A percentile compares a stretch with the other conserved stretches of the same genome.
Conservation (phyloP, 1,140 invertebrate species). For the Pachypeltis micranthus region DNA sequence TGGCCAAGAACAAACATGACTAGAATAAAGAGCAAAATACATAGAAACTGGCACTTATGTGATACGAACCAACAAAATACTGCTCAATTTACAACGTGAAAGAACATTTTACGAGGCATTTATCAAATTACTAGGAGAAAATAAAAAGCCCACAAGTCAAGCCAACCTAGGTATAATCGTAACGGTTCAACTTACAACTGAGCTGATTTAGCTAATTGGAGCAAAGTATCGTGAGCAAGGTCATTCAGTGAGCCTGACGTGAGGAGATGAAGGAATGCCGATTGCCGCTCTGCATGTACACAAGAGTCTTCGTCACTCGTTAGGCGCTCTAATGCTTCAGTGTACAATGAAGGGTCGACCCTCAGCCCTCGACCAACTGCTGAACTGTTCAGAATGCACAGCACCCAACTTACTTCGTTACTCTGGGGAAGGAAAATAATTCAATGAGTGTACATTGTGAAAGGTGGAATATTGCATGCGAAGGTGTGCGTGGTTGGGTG, state of each 20-base stretch:
- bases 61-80: no score
- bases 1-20: no score
- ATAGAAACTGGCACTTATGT: no score
- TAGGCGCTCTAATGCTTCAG: constrained; percentile 41
- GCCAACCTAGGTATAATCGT: no score
- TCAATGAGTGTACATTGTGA: no score
- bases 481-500: no score
- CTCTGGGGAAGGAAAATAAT: no score
- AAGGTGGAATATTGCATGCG: no score
- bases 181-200: constrained; percentile 29
- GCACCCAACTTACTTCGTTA: constrained; percentile 45
- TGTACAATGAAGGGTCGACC: constrained; percentile 29
- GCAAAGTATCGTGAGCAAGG: constrained; percentile 20
- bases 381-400: constrained; percentile 39
- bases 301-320: constrained; percentile 38
- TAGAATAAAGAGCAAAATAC: no score
- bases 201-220: constrained; percentile 23
- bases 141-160: no score
- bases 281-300: constrained; percentile 60
- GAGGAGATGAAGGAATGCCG: constrained; percentile 65
- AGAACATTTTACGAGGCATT: background rate
- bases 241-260: constrained; percentile 41
- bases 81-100: constrained; percentile 5
- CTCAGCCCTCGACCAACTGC: constrained; percentile 35
- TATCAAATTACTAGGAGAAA: background rate